Percentiles rank a stretch among this genome's conserved stretches.
These are phyloP conservation scores for Hypsopygia costalis DNA, from an alignment of 2,888 invertebrate genomes.

Conservation along the genomic window DNA sequence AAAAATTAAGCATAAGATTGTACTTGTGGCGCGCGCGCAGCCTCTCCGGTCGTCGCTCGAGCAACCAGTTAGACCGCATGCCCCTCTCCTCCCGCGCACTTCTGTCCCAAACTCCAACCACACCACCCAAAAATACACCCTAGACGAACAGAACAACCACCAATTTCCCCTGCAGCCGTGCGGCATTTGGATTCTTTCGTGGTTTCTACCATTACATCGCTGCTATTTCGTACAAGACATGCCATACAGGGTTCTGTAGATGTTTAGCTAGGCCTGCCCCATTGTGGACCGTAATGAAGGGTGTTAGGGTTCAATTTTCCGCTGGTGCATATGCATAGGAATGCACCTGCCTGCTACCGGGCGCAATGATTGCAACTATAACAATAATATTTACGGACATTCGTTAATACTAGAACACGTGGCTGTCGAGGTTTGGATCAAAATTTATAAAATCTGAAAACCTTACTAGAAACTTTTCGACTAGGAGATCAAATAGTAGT, in stretches of 20 bases:
- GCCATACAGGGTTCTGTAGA: slow-evolving; percentile 68
- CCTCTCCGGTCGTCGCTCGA: slow-evolving; percentile 77
- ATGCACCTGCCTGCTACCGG: slow-evolving; percentile 67
- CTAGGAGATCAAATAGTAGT: no score
- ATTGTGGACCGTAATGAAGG: slow-evolving; percentile 44
- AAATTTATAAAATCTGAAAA: no score
- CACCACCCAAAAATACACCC: slow-evolving; percentile 32
- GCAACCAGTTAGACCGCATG: slow-evolving; percentile 75
- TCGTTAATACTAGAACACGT: slow-evolving; percentile 36
- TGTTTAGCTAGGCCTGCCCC: slow-evolving; percentile 49
- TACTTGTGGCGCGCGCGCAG: slow-evolving; percentile 67
- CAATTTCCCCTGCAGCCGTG: slow-evolving; percentile 16
- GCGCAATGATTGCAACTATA: slow-evolving; percentile 42
- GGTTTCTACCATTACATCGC: slow-evolving; percentile 28
- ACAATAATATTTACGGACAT: slow-evolving; percentile 47
- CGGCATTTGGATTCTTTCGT: slow-evolving; percentile 31
- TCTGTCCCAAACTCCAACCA: slow-evolving; percentile 51
- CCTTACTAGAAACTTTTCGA: no score
- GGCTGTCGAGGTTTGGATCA: slow-evolving; percentile 4
- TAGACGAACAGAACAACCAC: slow-evolving; percentile 23
- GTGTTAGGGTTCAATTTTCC: slow-evolving; percentile 41
- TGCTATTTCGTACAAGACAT: slow-evolving; percentile 67
- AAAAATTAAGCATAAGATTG: slow-evolving; percentile 50
- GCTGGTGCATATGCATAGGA: slow-evolving; percentile 22
- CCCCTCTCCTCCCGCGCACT: slow-evolving; percentile 49